Evolutionary conservation across 2,797 vertebrate species (phyloP).

Genomic region (Spheniscus humboldti): DNA sequence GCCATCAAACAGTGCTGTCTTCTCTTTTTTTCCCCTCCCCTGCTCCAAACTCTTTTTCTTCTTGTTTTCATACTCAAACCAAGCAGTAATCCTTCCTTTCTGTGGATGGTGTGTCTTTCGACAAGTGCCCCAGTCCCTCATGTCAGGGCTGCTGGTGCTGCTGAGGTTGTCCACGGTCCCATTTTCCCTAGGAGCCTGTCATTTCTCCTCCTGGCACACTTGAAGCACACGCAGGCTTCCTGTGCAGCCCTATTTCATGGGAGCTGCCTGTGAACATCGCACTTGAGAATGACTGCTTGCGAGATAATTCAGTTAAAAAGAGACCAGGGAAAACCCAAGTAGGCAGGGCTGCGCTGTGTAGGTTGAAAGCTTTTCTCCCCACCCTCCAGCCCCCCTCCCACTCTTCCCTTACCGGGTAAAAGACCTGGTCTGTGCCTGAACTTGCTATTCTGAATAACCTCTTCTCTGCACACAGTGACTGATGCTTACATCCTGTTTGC

Average conservation of each 20-base stretch:
- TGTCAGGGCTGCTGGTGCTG: not conserved
- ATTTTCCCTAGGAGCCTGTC: not conserved
- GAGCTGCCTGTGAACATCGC: not conserved
- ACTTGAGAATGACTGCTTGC: not conserved
- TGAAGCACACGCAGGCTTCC: not conserved
- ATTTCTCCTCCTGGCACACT: not conserved
- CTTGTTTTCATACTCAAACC: not conserved
- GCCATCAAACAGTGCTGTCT: not conserved
- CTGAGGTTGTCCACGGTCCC: not conserved
- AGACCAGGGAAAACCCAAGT: slow-evolving; percentile 12
- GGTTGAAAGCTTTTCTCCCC: not conserved
- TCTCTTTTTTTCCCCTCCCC: not conserved
- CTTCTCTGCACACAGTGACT: not conserved
- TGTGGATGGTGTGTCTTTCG: not conserved
- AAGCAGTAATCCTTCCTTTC: not conserved
- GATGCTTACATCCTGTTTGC: slow-evolving; percentile 52
- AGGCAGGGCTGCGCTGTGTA: not conserved
- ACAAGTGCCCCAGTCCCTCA: not conserved
- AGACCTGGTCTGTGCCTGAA: not conserved
- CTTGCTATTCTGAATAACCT: slow-evolving; percentile 25
- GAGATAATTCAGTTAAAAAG: not conserved
- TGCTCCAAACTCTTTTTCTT: not conserved
- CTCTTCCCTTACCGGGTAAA: not conserved
- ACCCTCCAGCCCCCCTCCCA: not conserved
- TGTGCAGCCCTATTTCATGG: not conserved